Percentiles rank a stretch among this genome's conserved stretches.
These are phyloP conservation scores for Acrossocheilus wenchowensis DNA, from an alignment of 2,797 vertebrate species.

Conservation along the genomic window DNA sequence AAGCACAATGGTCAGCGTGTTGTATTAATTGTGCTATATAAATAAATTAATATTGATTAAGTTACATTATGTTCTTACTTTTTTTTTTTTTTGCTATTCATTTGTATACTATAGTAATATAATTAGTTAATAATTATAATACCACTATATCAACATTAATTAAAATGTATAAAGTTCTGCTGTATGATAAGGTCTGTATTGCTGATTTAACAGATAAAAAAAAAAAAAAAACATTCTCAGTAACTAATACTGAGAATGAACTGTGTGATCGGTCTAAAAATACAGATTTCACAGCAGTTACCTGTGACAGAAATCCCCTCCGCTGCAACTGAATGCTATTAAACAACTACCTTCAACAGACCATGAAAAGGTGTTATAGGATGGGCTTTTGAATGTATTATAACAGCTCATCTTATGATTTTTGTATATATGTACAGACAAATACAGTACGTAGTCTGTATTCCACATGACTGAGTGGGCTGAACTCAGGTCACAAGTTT, in stretches of 20 bases:
- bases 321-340: conserved; percentile 57
- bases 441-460: background rate
- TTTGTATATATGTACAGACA: conserved; percentile 28
- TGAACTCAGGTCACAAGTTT: background rate
- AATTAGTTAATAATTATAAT: background rate
- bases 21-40: background rate
- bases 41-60: background rate
- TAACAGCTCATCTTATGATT: conserved; percentile 12
- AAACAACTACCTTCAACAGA: conserved; percentile 70
- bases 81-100: background rate
- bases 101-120: background rate
- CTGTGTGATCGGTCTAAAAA: conserved; percentile 40
- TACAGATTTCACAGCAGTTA: conserved; percentile 49
- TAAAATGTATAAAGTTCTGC: background rate
- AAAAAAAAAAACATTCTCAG: background rate
- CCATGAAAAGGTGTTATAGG: conserved; percentile 63
- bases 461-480: conserved; percentile 17
- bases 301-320: conserved; percentile 56
- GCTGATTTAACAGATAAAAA: background rate
- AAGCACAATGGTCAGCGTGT: background rate
- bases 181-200: background rate
- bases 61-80: background rate
- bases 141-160: background rate
- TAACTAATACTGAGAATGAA: background rate
- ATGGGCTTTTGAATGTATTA: conserved; percentile 24